Percentiles rank a stretch among this genome's conserved stretches.
These are phyloP conservation scores for Drosophila multiciliata DNA, from an alignment of 2,888 invertebrate genomes.

Conservation along the genomic window DNA sequence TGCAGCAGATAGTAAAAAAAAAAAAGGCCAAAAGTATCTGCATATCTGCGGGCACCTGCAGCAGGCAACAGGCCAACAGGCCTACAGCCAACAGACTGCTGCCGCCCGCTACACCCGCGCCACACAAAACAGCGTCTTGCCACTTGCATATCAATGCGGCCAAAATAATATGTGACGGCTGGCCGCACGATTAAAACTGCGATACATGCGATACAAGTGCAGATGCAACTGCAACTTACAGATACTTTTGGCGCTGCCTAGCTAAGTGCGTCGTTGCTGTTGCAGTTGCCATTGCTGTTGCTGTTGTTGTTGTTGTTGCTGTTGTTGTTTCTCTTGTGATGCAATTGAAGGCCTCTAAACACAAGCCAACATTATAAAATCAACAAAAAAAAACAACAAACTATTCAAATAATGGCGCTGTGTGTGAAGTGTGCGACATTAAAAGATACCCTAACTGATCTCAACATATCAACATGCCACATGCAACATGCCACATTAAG, in stretches of 20 bases:
- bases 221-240: slow-evolving; percentile 59
- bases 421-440: not conserved
- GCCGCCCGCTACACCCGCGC: slow-evolving; percentile 1
- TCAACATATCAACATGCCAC: not conserved
- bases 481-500: not conserved
- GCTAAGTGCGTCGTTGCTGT: slow-evolving; percentile 54
- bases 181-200: slow-evolving; percentile 67
- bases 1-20: slow-evolving; percentile 46
- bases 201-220: slow-evolving; percentile 62
- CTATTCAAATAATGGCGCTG: slow-evolving; percentile 26
- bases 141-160: slow-evolving; percentile 75
- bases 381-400: slow-evolving; percentile 41
- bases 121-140: slow-evolving; percentile 52
- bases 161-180: slow-evolving; percentile 74
- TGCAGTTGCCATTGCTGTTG: slow-evolving; percentile 8
- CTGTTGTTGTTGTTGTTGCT: not conserved
- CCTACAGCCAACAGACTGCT: slow-evolving; percentile 2
- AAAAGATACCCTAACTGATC: slow-evolving; percentile 26
- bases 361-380: slow-evolving; percentile 58
- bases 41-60: slow-evolving; percentile 72
- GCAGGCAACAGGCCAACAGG: slow-evolving; percentile 3
- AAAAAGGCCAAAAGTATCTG: slow-evolving; percentile 55
- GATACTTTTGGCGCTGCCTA: slow-evolving; percentile 49
- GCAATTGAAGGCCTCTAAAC: slow-evolving; percentile 64
- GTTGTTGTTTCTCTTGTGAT: slow-evolving; percentile 35